phyloP scores from a whole-genome alignment of 2,797 vertebrate species.

The Sebastes minor region DNA sequence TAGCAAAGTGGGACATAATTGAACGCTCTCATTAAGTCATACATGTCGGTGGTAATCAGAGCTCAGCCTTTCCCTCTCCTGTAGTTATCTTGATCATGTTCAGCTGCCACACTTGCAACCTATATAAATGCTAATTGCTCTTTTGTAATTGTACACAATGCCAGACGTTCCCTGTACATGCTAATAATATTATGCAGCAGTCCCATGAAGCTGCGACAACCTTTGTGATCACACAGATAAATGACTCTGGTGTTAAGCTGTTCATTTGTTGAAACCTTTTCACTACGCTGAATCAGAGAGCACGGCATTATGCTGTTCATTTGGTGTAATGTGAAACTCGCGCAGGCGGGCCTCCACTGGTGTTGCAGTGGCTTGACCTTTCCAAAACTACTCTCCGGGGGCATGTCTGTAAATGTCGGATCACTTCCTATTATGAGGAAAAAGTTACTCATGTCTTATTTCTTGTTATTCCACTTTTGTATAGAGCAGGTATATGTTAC shows the following conservation, averaged over 20 bases:
- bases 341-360: conserved; percentile 24
- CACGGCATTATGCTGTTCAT: conserved; percentile 49
- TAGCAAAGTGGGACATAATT: conserved; percentile 30
- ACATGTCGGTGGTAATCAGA: conserved; percentile 15
- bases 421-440: conserved; percentile 60
- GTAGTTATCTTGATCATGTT: conserved; percentile 51
- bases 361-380: conserved; percentile 70
- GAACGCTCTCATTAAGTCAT: conserved; percentile 40
- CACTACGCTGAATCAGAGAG: conserved; percentile 38
- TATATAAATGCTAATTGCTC: conserved; percentile 78
- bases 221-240: conserved; percentile 59
- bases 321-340: conserved; percentile 54
- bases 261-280: conserved; percentile 73
- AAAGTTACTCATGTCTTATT: conserved; percentile 48
- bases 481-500: not conserved
- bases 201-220: conserved; percentile 52
- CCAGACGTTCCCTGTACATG: conserved; percentile 29
- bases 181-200: conserved; percentile 42
- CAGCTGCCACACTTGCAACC: conserved; percentile 26
- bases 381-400: conserved; percentile 49
- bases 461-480: conserved; percentile 23
- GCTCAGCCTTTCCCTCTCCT: conserved; percentile 21
- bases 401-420: conserved; percentile 64
- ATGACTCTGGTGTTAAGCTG: conserved; percentile 56
- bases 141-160: conserved; percentile 69